Percentiles rank a stretch among this genome's conserved stretches.
These are phyloP conservation scores for Enteromius trimaculatus DNA, from an alignment of 2,797 vertebrate species.

Conservation along the genomic window DNA sequence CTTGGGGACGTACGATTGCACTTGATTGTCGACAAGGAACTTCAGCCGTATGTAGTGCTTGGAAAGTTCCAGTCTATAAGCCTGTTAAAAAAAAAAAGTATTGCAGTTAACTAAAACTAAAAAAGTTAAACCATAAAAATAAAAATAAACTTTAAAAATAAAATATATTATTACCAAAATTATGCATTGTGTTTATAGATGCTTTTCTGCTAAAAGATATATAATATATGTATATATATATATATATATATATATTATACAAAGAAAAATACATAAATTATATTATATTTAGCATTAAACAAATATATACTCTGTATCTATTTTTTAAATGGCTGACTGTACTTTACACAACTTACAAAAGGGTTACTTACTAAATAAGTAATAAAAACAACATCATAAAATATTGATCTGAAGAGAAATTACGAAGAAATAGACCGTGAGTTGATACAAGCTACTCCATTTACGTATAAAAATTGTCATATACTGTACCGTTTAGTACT, in stretches of 20 bases:
- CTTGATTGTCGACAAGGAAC: constrained; percentile 82
- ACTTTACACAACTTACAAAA: not conserved
- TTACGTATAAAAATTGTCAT: not conserved
- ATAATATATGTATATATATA: not conserved
- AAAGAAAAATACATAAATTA: not conserved
- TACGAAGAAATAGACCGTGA: not conserved
- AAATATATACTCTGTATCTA: not conserved
- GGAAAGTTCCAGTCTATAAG: constrained; percentile 82
- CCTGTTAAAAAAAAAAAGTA: constrained; percentile 70
- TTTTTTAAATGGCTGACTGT: not conserved
- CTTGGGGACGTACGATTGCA: constrained; percentile 85
- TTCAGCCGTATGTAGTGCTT: constrained; percentile 89
- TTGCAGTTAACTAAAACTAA: not conserved
- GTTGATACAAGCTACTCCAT: not conserved
- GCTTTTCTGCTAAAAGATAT: not conserved
- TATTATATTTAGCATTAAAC: not conserved
- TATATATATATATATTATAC: not conserved
- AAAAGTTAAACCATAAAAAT: not conserved
- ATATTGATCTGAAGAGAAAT: not conserved
- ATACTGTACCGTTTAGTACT: not conserved
- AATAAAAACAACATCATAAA: not conserved
- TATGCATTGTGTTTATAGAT: not conserved
- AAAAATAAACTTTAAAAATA: not conserved
- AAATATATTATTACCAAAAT: not conserved
- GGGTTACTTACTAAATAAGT: constrained; percentile 8